A percentile compares a stretch with the other conserved stretches of the same genome.
These are phyloP conservation scores for Erebia epiphron DNA, from an alignment of 2,888 invertebrate species.

Conservation along the genomic window DNA sequence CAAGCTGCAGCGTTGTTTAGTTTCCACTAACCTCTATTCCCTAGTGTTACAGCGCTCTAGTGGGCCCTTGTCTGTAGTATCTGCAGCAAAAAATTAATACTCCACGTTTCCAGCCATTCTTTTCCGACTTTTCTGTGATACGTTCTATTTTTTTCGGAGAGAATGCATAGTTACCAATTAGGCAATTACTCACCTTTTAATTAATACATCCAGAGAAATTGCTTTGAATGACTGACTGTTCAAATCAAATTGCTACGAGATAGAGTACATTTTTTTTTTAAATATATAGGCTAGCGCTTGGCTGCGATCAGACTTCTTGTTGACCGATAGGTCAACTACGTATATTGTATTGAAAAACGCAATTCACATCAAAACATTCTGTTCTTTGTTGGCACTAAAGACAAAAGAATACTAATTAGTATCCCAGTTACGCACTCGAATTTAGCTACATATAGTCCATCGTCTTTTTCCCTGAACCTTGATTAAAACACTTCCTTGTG, in stretches of 20 bases:
- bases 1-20: background rate
- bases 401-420: background rate
- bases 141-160: background rate
- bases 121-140: background rate
- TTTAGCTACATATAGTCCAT: background rate
- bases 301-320: no score
- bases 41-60: background rate
- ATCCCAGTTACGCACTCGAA: background rate
- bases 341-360: no score
- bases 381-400: background rate
- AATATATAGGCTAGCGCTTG: no score
- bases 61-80: conserved; percentile 9
- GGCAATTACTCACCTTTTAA: no score
- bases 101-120: background rate
- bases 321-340: no score
- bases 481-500: background rate
- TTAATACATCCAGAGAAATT: background rate
- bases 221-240: background rate
- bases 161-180: background rate
- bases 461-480: background rate
- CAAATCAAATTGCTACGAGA: background rate
- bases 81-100: conserved; percentile 8
- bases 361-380: no score
- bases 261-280: no score
- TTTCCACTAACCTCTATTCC: conserved; percentile 13